These are phyloP conservation scores for Pyrgilauda ruficollis DNA, from an alignment of 2,113 vertebrate species.

Conservation along the genomic window DNA sequence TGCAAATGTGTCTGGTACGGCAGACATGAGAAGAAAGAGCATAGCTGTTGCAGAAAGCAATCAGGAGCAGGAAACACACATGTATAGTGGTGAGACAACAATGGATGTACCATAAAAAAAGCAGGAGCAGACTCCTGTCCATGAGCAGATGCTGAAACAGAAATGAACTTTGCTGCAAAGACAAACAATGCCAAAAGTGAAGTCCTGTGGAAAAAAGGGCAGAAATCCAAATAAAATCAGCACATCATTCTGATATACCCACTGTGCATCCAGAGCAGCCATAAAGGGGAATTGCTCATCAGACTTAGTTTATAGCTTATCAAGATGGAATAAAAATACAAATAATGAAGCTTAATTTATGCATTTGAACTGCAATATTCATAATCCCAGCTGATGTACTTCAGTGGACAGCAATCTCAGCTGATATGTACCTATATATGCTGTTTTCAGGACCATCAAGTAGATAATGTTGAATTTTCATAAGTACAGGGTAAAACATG, in stretches of 20 bases:
- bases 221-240: slow-evolving; percentile 32
- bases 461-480: neutral
- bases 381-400: neutral
- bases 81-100: neutral
- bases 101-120: neutral
- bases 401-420: neutral
- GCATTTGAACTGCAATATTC: neutral
- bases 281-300: neutral
- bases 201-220: slow-evolving; percentile 16
- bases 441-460: neutral
- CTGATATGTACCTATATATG: neutral
- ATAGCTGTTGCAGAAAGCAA: neutral
- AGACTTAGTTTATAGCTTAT: neutral
- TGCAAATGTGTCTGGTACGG: neutral
- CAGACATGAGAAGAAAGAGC: neutral
- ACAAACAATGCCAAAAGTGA: slow-evolving; percentile 16
- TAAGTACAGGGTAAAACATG: neutral
- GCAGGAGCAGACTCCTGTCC: neutral
- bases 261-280: neutral
- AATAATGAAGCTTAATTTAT: neutral
- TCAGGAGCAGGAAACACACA: neutral
- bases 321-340: neutral
- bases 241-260: neutral
- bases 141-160: slow-evolving; percentile 41
- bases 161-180: slow-evolving; percentile 22